Evolutionary conservation across 2,797 vertebrate genomes (phyloP).

Genomic region (Darevskia nairensis): DNA sequence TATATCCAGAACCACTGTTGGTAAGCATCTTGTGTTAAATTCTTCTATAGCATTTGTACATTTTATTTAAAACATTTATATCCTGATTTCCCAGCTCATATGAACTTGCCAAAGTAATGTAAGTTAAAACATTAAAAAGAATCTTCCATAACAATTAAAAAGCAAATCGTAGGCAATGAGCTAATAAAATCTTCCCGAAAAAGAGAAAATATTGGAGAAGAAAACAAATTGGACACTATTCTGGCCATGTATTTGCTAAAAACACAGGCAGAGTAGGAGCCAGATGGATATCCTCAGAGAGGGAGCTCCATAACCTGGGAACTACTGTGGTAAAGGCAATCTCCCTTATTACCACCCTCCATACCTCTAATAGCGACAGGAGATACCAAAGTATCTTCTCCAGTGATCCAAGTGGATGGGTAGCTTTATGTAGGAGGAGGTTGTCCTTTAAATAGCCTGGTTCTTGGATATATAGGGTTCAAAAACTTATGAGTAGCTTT

Average conservation of each 20-base stretch:
- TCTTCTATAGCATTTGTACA: slow-evolving; percentile 24
- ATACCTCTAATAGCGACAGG: neutral
- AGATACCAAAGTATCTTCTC: neutral
- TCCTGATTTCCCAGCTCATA: neutral
- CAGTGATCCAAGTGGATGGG: neutral
- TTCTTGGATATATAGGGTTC: neutral
- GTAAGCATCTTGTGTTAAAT: slow-evolving; percentile 78
- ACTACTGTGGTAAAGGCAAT: neutral
- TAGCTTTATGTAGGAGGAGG: neutral
- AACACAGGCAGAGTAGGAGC: neutral
- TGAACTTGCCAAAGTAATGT: neutral
- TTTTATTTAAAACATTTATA: neutral
- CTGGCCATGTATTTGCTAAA: neutral
- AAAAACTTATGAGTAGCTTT: neutral
- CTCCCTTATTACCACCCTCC: neutral
- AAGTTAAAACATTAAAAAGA: neutral
- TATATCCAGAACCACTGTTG: slow-evolving; percentile 97
- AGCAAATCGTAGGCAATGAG: neutral
- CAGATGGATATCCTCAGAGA: neutral
- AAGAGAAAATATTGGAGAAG: neutral
- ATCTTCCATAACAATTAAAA: neutral
- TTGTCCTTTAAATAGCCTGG: neutral
- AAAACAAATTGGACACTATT: neutral
- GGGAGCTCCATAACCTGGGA: neutral
- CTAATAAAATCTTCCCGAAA: neutral